A percentile compares a stretch with the other conserved stretches of the same genome.
Conservation (phyloP, 2,888 invertebrate species). For the Strigamia maritima region DNA sequence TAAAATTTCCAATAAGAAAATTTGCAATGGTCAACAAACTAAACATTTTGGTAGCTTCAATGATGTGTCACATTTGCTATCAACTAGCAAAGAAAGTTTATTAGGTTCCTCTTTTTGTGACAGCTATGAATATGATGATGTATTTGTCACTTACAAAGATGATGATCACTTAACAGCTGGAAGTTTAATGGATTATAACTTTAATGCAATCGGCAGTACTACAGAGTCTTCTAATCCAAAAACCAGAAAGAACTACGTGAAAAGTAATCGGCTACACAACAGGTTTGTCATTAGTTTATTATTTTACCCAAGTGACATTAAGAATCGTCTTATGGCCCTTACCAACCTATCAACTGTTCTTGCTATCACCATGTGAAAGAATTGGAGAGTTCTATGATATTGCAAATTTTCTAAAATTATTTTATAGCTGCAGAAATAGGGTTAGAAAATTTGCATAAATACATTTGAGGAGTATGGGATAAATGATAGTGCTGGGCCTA, state of each 20-base stretch:
- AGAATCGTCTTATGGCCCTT: too few species aligned
- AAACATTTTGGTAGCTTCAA: conserved; percentile 39
- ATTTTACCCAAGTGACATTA: too few species aligned
- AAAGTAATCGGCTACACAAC: not conserved
- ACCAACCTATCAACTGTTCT: too few species aligned
- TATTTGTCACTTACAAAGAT: conserved; percentile 45
- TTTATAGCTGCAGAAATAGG: too few species aligned
- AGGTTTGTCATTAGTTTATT: not conserved
- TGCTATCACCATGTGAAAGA: too few species aligned
- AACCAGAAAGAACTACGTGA: not conserved
- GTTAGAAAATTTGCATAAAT: too few species aligned
- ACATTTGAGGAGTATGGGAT: too few species aligned
- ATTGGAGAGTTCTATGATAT: too few species aligned
- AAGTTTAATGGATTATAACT: not conserved
- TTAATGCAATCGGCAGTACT: not conserved
- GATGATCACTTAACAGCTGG: conserved; percentile 41
- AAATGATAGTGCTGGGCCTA: too few species aligned
- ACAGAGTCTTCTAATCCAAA: not conserved
- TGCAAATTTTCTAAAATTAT: too few species aligned
- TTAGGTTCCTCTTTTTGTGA: conserved; percentile 43
- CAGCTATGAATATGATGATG: conserved; percentile 45
- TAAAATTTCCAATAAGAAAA: not conserved
- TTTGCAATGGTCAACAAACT: not conserved
- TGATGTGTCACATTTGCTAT: conserved; percentile 40
- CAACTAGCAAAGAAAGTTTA: conserved; percentile 42